A percentile compares a stretch with the other conserved stretches of the same genome.
phyloP scores from a whole-genome alignment of 1,140 invertebrate genomes.

The Whitmania pigra region DNA sequence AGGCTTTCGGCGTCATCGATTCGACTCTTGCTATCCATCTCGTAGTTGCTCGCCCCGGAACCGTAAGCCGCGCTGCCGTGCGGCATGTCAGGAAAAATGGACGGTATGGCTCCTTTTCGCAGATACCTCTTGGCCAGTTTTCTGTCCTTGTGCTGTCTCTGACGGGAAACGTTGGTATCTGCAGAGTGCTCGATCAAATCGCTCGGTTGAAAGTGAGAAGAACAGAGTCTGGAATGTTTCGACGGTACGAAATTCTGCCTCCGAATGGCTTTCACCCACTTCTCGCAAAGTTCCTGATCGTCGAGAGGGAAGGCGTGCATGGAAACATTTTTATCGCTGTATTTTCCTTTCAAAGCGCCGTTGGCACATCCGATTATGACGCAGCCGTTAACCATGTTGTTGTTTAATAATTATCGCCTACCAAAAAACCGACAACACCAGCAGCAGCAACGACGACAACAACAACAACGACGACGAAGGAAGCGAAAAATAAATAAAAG shows the following conservation, averaged over 20 bases:
- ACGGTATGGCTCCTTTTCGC: neutral
- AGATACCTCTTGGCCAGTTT: neutral
- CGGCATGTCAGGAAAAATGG: neutral
- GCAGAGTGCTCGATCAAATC: neutral
- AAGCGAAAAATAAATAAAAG: too few species aligned
- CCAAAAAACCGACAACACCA: too few species aligned
- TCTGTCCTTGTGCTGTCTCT: neutral
- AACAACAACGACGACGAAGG: too few species aligned
- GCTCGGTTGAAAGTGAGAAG: neutral
- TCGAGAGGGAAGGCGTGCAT: neutral
- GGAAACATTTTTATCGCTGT: neutral
- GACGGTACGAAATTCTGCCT: constrained; percentile 7
- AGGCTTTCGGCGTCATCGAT: too few species aligned
- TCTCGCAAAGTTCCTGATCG: constrained; percentile 11
- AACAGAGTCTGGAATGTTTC: constrained; percentile 13
- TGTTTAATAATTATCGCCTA: too few species aligned
- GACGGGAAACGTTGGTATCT: constrained; percentile 4
- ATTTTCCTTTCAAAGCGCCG: neutral
- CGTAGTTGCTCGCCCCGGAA: too few species aligned
- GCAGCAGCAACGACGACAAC: too few species aligned
- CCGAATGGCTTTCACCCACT: constrained; percentile 1
- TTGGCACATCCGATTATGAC: constrained; percentile 2
- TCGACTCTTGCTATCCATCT: too few species aligned
- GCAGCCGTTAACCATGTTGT: too few species aligned
- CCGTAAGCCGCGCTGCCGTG: too few species aligned